Evolutionary conservation across 2,797 vertebrate species (phyloP), one percentile per base, ranked within the genome.

Genomic region (Chrysocyon brachyurus): DNA sequence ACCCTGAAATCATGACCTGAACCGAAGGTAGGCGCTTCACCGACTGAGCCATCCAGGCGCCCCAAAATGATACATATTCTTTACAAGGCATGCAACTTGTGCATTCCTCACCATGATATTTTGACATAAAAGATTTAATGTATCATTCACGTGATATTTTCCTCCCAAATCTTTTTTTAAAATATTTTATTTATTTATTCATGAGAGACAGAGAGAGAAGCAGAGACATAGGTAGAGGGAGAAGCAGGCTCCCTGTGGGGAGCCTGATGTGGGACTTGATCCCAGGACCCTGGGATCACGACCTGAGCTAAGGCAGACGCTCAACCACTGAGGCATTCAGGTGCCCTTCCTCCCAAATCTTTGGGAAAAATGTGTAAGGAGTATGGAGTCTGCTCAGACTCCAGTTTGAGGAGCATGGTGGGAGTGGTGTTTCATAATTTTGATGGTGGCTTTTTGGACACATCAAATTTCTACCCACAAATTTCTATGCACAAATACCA

Each of bases 341-440:
- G 61, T 19, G 26, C 26, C 12, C 26, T 91, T n/a, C 36, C 46
- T 93, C 40, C 12, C 49, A 83, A 64, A 91, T 86, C 40, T 97
- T 89, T 73, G 46, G 84, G 52, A 85, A 84, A 94, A 96, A 63
- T 66, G 31, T 89, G 14, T 93, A 36, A 82, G n/a, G 66, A 92
- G 3, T 59, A 85, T 57, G 54, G 56, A 33, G 40, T 46, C 40
- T 46, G 40, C 22, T 82, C 75, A 79, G 79, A 88, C 21, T n/a
- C 28, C 31, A n/a, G 57, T 49, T 33, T 87, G 86, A 90, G 56
- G 46, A 95, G 28, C 15, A 66, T 12, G 63, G 10, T 19, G n/a
- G n/a, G 54, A 16, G 14, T 16, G 10, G 52, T 54, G 72, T 66
- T 12, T 31, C 28, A 26, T 87, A 75, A 73, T 92, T 93, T 90